Evolutionary conservation across 2,797 vertebrate species (phyloP).

Genomic region (Acrossocheilus fasciatus): DNA sequence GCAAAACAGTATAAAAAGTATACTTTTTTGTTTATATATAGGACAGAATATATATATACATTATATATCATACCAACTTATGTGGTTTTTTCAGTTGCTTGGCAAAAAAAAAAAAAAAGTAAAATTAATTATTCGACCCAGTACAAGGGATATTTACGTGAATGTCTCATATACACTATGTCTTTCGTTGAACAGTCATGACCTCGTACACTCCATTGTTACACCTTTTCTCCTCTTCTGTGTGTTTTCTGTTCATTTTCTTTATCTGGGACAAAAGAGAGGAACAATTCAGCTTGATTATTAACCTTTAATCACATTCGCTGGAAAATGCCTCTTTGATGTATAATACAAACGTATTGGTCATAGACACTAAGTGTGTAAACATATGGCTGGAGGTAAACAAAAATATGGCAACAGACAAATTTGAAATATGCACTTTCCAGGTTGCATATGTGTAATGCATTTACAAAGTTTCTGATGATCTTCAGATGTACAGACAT

Average conservation of each 20-base stretch:
- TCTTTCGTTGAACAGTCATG: not conserved
- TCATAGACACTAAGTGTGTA: not conserved
- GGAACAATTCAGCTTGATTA: not conserved
- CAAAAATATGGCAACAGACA: not conserved
- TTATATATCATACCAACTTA: no score
- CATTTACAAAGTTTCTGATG: not conserved
- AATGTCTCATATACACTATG: not conserved
- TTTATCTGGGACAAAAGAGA: slow-evolving; percentile 17
- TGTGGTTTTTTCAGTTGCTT: not conserved
- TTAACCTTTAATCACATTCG: not conserved
- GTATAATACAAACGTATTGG: not conserved
- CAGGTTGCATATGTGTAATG: not conserved
- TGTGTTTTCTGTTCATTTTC: not conserved
- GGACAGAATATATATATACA: no score
- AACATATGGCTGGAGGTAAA: not conserved
- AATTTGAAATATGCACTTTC: not conserved
- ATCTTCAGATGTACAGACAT: not conserved
- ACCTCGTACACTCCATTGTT: slow-evolving; percentile 24
- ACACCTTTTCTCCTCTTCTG: not conserved
- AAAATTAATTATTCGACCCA: not conserved
- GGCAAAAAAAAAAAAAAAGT: not conserved
- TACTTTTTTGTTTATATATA: no score
- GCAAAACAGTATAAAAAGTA: not conserved
- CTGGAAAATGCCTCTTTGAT: not conserved
- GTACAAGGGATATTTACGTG: not conserved